Evolutionary conservation across 2,888 invertebrate species (phyloP), one percentile per base, ranked within the genome.

Genomic region (Nomada goodeniana): DNA sequence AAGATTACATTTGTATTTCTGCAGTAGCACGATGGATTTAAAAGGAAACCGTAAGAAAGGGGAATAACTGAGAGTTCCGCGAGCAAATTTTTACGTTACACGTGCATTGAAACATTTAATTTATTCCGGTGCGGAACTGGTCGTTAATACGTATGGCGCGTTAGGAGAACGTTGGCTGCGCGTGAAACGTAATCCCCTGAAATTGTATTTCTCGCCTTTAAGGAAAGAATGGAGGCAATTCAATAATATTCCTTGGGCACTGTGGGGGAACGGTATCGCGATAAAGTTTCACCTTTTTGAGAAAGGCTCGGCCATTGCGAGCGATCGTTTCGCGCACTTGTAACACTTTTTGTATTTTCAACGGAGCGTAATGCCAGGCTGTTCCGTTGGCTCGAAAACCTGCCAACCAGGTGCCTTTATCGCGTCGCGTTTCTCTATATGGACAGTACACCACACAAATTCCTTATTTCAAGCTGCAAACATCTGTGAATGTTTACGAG

Each of bases 271-370:
- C 23, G 61, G 42, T 36, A 13, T 64, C 57, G 23, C 64, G 60
- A 57, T 64, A 73, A 78, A 81, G 78, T 69, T 78, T 60, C 64
- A 26, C 52, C 55, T 71, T 71, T 72, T 42, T 36, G 20, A 50
- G 64, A 36, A 74, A 80, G 20, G 69, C 55, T 84, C 63, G 64
- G 64, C 60, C 72, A 65, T 75, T 55, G 67, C 29, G 23, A 59
- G 70, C 70, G 23, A 64, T 47, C 63, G 23, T 64, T 67, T 13
- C 57, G 57, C 57, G 57, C 57, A 57, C 23, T 23, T 57, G 23
- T 57, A 57, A 57, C 57, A 26, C 57, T 57, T 23, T 57, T 57
- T 20, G 26, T 57, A 57, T 57, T 57, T 57, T 57, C 57, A 23
- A 23, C 57, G 23, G 13, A 57, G 2, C 7, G 57, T 26, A 57